Percentiles rank a stretch among this genome's conserved stretches.
Evolutionary conservation across 2,113 vertebrate species (phyloP).

Genomic region (Osmerus mordax): DNA sequence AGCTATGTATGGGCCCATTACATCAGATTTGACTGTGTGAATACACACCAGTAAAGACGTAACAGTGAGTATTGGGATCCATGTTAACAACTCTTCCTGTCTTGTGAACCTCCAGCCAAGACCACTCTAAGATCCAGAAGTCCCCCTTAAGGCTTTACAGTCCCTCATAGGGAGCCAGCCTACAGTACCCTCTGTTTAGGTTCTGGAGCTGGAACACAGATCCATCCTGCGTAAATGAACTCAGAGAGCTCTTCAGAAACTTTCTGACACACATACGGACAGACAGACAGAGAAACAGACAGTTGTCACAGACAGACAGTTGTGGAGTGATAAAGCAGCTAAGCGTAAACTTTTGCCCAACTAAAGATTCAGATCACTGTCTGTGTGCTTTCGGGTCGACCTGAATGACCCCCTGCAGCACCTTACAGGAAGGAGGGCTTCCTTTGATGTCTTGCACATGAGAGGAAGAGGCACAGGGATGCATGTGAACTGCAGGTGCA

Average conservation of each 20-base stretch:
- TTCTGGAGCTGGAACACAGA: slow-evolving; percentile 47
- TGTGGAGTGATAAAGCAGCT: slow-evolving; percentile 44
- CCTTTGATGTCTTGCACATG: slow-evolving; percentile 47
- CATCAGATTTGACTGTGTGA: no score
- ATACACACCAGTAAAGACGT: no score
- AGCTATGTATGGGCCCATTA: no score
- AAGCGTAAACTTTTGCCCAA: slow-evolving; percentile 49
- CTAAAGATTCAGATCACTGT: slow-evolving; percentile 51
- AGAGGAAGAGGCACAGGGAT: slow-evolving; percentile 13
- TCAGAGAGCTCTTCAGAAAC: slow-evolving; percentile 38
- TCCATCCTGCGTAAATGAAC: slow-evolving; percentile 61
- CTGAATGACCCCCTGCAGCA: slow-evolving; percentile 12
- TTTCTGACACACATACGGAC: slow-evolving; percentile 32
- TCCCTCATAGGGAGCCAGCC: background rate
- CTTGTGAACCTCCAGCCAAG: background rate
- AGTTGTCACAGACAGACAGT: slow-evolving; percentile 39
- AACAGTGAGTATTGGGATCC: no score
- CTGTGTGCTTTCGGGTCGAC: slow-evolving; percentile 32
- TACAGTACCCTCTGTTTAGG: slow-evolving; percentile 25
- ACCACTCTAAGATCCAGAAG: background rate
- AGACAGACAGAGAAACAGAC: slow-evolving; percentile 22
- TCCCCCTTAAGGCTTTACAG: background rate
- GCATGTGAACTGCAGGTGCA: slow-evolving; percentile 10
- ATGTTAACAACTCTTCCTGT: no score
- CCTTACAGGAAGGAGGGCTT: slow-evolving; percentile 16